Evolutionary conservation across 2,113 vertebrate genomes (phyloP).

Genomic region (Canis aureus): DNA sequence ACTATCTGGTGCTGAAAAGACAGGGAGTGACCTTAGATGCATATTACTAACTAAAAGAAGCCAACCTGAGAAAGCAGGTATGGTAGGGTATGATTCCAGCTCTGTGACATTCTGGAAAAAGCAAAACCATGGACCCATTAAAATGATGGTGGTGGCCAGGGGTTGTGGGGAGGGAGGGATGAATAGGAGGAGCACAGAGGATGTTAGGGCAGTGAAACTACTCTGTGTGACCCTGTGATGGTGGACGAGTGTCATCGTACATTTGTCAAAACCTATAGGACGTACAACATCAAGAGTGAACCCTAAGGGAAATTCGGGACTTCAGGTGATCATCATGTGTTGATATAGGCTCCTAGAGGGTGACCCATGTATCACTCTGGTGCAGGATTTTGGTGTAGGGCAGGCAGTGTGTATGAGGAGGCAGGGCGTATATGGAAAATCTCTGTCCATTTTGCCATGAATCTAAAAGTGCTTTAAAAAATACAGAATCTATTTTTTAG

Average conservation of each 20-base stretch:
- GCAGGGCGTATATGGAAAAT: background rate
- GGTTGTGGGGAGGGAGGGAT: background rate
- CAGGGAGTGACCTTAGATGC: background rate
- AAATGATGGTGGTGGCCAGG: background rate
- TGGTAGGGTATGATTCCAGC: background rate
- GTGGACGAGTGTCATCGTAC: background rate
- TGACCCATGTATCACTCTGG: background rate
- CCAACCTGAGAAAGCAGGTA: background rate
- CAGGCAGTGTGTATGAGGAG: background rate
- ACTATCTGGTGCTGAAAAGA: background rate
- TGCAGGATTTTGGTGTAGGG: background rate
- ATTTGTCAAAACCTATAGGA: background rate
- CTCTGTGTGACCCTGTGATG: background rate
- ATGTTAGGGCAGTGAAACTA: background rate
- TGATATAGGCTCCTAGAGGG: background rate
- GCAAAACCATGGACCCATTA: background rate
- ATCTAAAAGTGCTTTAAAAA: background rate
- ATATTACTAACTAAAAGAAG: background rate
- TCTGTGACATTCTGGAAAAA: background rate
- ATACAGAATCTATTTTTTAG: background rate
- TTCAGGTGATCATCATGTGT: background rate
- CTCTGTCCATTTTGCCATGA: background rate
- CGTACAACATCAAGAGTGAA: background rate
- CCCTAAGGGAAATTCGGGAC: background rate
- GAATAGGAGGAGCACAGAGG: background rate